Base-by-base conservation (phyloP, 2,113 vertebrate genomes). In the Syngnathus scovelli region DNA sequence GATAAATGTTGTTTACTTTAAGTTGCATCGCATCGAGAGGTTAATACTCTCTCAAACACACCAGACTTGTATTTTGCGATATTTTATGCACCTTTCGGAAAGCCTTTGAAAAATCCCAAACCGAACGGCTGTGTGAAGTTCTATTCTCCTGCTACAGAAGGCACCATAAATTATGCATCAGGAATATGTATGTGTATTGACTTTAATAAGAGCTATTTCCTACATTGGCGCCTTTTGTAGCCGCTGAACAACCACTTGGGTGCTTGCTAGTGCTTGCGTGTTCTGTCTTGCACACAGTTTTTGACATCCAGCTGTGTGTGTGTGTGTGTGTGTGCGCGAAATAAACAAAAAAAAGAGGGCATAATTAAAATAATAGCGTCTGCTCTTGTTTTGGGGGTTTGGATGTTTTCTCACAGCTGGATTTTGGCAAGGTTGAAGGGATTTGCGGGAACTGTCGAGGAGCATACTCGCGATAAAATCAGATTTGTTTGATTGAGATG, bases 91-190 rank as follows among this genome's bases (percentile, higher is more conserved):
- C 79, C 77, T 83, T 66, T 71, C 55, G 37, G 59, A 70, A 85
- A 77, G 9, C 66, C 87, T 91, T 90, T 90, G 86, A 91, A 87
- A 81, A 74, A 82, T 72, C 86, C 70, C 80, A 85, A 86, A 87
- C 70, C 66, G 74, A 68, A 13, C 49, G 69, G 64, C 74, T 55
- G 79, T 83, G 80, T 79, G 76, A 88, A 87, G 77, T 67, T 82
- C 87, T 63, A 52, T 61, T 72, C 80, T 85, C 82, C 86, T 86
- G 76, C 85, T 85, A 85, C 84, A 89, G 87, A 90, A 85, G 80
- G 80, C 79, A 55, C 68, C 77, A 92, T 92, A 91, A 91, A 91
- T 91, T 91, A 92, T 92, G 89, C 90, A 92, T 88, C 83, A 88
- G 79, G 85, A 89, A 87, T 88, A 89, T 89, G 87, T 87, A 88